Conservation (phyloP, 2,797 vertebrate genomes). For the Aythya fuligula region DNA sequence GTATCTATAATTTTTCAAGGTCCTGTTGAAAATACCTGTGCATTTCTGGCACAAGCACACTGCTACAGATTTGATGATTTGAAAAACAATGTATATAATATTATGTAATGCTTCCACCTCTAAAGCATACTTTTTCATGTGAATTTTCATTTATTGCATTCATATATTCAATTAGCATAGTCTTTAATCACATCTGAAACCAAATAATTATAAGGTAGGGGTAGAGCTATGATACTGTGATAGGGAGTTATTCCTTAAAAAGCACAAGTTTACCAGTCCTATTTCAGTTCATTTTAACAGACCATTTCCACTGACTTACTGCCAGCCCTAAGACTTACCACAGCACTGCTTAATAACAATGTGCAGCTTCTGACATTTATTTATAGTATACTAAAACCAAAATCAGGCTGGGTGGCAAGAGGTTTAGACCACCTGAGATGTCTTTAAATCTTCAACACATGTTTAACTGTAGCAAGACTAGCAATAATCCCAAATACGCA, state of each 20-base stretch:
- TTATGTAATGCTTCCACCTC: neutral
- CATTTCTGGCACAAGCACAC: neutral
- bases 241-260: neutral
- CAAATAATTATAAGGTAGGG: neutral
- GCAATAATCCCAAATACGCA: slow-evolving; percentile 18
- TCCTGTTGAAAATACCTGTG: neutral
- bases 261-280: neutral
- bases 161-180: neutral
- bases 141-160: neutral
- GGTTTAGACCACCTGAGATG: slow-evolving; percentile 49
- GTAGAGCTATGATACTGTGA: neutral
- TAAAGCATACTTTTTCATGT: neutral
- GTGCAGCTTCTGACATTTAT: slow-evolving; percentile 35
- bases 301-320: slow-evolving; percentile 16
- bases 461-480: slow-evolving; percentile 23
- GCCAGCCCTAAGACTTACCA: neutral
- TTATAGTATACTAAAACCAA: slow-evolving; percentile 42
- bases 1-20: neutral
- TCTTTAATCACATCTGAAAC: neutral
- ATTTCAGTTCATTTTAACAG: slow-evolving; percentile 52
- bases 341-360: slow-evolving; percentile 17
- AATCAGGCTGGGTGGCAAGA: slow-evolving; percentile 38
- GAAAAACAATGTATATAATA: neutral
- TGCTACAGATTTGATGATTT: neutral
- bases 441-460: slow-evolving; percentile 52